These are phyloP conservation scores for Cyclophora albipunctata DNA, from an alignment of 2,888 invertebrate species.

Conservation along the genomic window DNA sequence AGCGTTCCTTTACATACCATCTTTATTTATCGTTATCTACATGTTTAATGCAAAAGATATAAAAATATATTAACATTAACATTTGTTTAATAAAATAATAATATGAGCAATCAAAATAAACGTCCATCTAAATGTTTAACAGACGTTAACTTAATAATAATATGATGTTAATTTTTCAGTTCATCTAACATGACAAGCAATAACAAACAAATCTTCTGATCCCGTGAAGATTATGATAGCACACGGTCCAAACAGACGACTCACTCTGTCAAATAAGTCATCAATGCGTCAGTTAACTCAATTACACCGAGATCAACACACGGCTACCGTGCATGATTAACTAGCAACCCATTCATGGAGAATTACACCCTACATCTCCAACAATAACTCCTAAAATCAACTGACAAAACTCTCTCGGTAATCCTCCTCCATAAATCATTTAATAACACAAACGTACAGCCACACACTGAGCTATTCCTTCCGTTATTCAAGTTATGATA, in stretches of 20 bases:
- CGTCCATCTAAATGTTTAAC: too few relatives aligned
- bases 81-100: too few relatives aligned
- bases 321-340: conserved; percentile 69
- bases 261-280: conserved; percentile 73
- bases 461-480: conserved; percentile 72
- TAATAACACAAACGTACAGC: conserved; percentile 74
- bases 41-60: too few relatives aligned
- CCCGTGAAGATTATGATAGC: conserved; percentile 45
- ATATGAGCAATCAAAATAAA: too few relatives aligned
- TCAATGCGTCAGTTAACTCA: conserved; percentile 73
- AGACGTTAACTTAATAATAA: too few relatives aligned
- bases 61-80: too few relatives aligned
- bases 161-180: conserved; percentile 6
- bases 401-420: conserved; percentile 39
- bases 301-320: conserved; percentile 73
- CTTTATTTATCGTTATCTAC: too few relatives aligned
- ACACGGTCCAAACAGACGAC: conserved; percentile 56
- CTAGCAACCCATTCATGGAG: conserved; percentile 27
- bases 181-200: conserved; percentile 25
- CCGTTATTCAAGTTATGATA: conserved; percentile 52
- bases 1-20: too few relatives aligned
- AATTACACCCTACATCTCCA: conserved; percentile 36
- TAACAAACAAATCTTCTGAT: conserved; percentile 43
- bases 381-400: conserved; percentile 45
- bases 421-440: conserved; percentile 74